Base-by-base conservation (phyloP, 2,113 vertebrate species). In the Heptranchias perlo region DNA sequence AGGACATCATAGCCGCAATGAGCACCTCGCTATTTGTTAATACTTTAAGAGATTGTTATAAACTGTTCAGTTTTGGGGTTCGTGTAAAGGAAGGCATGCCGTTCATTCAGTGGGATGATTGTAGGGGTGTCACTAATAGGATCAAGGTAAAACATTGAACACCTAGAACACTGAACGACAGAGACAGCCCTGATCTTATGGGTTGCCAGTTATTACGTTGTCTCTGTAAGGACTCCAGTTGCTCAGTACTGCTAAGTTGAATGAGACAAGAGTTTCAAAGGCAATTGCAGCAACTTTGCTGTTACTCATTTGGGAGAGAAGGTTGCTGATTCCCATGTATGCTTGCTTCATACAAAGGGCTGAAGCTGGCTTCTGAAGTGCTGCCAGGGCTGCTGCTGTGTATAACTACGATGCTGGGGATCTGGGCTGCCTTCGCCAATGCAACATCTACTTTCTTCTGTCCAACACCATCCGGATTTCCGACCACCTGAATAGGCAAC, bases 341-440 rank as follows among this genome's bases (percentile, higher is more conserved):
- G 31, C 61, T 73, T 84, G 39, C 96, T 35, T 82, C 95, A 54
- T 69, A 69, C 6, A 95, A 82, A 47, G 95, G 96, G 61, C 1
- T 96, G 64, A 96, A 96, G 78, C 69, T 96, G 95, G 96, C 96
- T 94, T 91, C 96, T 52, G 96, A 96, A 96, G 96, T 96, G 95
- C 11, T 89, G 96, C 95, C 96, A 94, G 97, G 97, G 73, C n/a
- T 52, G 4, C 92, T 96, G 96, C 96, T 97, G 96, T 96, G 97
- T 10, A 96, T 97, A 96, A 97, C 39, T 96, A 96, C 96, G 95
- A 97, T 97, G 82, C 94, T 97, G 95, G 97, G 97, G 96, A 97
- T 97, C 96, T 96, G 96, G 64, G 96, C 96, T 96, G 97, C 62
- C 94, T 96, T 11, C 82, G 78, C 2, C 95, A 94, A 7, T 28